These are phyloP conservation scores for Colletes gigas DNA, from an alignment of 1,140 invertebrate species.

Conservation along the genomic window DNA sequence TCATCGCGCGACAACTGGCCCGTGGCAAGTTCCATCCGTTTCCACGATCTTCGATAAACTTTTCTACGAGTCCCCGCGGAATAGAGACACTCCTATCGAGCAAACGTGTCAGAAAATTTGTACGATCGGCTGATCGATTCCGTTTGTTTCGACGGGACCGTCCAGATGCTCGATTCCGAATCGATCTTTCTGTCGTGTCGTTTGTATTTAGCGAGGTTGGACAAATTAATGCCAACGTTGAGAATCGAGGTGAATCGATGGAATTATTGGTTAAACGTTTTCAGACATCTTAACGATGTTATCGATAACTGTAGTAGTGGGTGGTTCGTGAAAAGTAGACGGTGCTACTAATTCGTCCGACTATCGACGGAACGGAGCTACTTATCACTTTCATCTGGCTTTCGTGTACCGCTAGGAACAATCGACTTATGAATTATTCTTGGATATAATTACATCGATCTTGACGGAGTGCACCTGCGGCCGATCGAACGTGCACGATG, in stretches of 20 bases:
- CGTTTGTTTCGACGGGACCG: neutral
- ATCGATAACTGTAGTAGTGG: too few relatives aligned
- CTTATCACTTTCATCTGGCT: conserved; percentile 36
- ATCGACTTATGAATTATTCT: conserved; percentile 48
- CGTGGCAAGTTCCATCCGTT: neutral
- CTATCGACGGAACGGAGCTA: conserved; percentile 5
- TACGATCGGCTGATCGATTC: neutral
- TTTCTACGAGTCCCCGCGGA: neutral
- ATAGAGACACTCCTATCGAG: too few relatives aligned
- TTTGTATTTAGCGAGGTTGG: too few relatives aligned
- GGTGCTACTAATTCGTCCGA: too few relatives aligned
- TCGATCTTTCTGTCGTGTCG: too few relatives aligned
- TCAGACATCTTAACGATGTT: too few relatives aligned
- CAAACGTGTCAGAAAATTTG: too few relatives aligned
- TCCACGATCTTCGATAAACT: neutral
- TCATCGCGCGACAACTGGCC: neutral
- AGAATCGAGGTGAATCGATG: too few relatives aligned
- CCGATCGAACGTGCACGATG: conserved; percentile 20
- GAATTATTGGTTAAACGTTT: too few relatives aligned
- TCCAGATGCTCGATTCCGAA: neutral
- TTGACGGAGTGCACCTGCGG: conserved; percentile 18
- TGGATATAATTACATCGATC: conserved; percentile 40
- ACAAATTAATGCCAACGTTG: too few relatives aligned
- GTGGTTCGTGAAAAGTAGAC: neutral
- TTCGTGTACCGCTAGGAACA: conserved; percentile 4